Percentiles rank a stretch among this genome's conserved stretches.
Evolutionary conservation across 23 tunicate species (phyloP).

Genomic region (Phallusia fumigata): DNA sequence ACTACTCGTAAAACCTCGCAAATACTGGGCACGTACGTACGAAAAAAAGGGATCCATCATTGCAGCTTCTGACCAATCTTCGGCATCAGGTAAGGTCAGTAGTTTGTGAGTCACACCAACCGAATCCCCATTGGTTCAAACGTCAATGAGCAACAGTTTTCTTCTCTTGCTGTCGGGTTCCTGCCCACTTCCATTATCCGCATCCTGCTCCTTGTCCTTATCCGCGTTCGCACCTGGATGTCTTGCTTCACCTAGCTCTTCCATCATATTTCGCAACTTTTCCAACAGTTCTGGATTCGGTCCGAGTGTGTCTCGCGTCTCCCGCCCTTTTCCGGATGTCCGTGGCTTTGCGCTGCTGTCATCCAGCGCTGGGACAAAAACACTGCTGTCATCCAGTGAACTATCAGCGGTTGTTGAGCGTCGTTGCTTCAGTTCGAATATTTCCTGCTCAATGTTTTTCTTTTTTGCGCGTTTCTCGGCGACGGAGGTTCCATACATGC

Average conservation of each 20-base stretch:
- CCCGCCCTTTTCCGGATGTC: neutral
- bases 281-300: slow-evolving; percentile 82
- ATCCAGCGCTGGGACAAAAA: neutral
- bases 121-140: neutral
- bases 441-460: slow-evolving; percentile 72
- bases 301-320: slow-evolving; percentile 18
- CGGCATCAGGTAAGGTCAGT: too few relatives aligned
- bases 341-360: neutral
- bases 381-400: neutral
- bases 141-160: neutral
- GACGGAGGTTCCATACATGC: slow-evolving; percentile 61
- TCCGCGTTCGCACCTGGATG: neutral
- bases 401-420: neutral
- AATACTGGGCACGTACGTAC: too few relatives aligned
- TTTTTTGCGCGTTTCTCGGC: slow-evolving; percentile 61
- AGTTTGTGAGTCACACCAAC: too few relatives aligned
- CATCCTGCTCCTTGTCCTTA: neutral
- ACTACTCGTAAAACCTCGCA: too few relatives aligned
- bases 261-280: slow-evolving; percentile 70
- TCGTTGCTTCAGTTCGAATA: slow-evolving; percentile 74
- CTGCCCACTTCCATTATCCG: neutral
- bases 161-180: neutral
- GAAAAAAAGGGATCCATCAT: too few relatives aligned
- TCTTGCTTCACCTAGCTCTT: slow-evolving; percentile 31
- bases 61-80: too few relatives aligned